Evolutionary conservation across 2,888 invertebrate species (phyloP), one percentile per base, ranked within the genome.

Genomic region (Agriopis marginaria): DNA sequence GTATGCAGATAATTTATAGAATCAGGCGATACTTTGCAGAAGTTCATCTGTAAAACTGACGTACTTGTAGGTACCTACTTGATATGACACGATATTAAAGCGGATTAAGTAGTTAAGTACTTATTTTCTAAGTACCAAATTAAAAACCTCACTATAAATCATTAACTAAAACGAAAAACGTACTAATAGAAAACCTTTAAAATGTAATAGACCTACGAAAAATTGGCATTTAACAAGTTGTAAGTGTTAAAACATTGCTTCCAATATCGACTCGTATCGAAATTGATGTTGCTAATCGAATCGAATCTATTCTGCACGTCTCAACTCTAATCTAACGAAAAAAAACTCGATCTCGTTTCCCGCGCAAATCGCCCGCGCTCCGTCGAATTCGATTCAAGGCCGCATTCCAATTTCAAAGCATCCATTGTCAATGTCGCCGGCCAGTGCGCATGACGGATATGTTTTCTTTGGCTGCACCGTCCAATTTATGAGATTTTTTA

Each of bases 361-460:
- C 89, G 89, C 89, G 88, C 86, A 81, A 87, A 86, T 83, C 84
- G 83, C 78, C 79, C 81, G 84, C 81, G 82, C 85, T 83, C 79
- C 79, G 84, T 89, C 89, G 89, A 92, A 90, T 87, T 87, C 85
- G 89, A 85, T 86, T 88, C 93, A 93, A 93, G 93, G 93, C 86
- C 92, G 84, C 92, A 93, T 93, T 91, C 92, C 92, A 89, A 86
- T 86, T 91, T 88, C 86, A 85, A 90, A 90, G 68, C 87, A 82
- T 81, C 84, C 89, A 93, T 91, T 93, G 93, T 93, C 94, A 93
- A 93, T 93, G 93, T 92, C 93, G 84, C 85, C 77, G 81, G 79
- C 85, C 79, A 78, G 74, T 73, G 82, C 79, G 77, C 79, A 85
- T 87, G 90, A 91, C 87, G 86, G 87, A 91, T 89, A 80, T 84